Base-by-base conservation (phyloP, 2,888 invertebrate genomes). In the Pheosia tremula region DNA sequence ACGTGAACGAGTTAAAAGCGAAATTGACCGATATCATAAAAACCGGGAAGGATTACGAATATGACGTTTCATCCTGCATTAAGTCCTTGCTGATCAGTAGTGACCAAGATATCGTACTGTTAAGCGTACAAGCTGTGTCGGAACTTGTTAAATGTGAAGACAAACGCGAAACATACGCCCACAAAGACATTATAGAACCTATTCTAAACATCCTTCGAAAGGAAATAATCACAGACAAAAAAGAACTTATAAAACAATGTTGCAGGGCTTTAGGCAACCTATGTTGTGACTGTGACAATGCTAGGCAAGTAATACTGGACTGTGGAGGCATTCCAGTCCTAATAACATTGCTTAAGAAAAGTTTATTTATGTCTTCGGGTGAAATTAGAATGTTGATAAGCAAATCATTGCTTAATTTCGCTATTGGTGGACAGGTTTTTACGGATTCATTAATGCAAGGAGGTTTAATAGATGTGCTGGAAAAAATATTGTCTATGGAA, bases 231-330 rank as follows among this genome's bases (percentile, higher is more conserved):
- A 52, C 76, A 24, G 89, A 94, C 10, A 89, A 88, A 64, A 80
- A 94, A 66, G 95, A 95, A 68, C 84, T 96, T 59, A 89, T 96
- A 8, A 96, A 96, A 71, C 97, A 98, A 82, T 95, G 96, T 52
- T 97, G 97, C 74, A 94, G 98, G 77, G 97, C 97, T 4, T 91
- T 98, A 37, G 98, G 98, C 49, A 98, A 98, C 87, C 96, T 98
- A 80, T 98, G 97, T 84, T 98, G 97, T 85, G 96, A 98, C 82
- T 97, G 98, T 90, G 97, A 97, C 91, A 93, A 94, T 77, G 95
- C 95, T 24, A 93, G 96, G 68, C 94, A 94, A 64, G 83, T 94
- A 59, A 92, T 96, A 49, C 77, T 89, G 2, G 81, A 87, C 11
- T 74, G 72, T 56, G 86, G 94, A 62, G 96, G 96, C 2, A 89